Conservation (phyloP, 2,113 vertebrate species). For the Psephotus haematonotus region DNA sequence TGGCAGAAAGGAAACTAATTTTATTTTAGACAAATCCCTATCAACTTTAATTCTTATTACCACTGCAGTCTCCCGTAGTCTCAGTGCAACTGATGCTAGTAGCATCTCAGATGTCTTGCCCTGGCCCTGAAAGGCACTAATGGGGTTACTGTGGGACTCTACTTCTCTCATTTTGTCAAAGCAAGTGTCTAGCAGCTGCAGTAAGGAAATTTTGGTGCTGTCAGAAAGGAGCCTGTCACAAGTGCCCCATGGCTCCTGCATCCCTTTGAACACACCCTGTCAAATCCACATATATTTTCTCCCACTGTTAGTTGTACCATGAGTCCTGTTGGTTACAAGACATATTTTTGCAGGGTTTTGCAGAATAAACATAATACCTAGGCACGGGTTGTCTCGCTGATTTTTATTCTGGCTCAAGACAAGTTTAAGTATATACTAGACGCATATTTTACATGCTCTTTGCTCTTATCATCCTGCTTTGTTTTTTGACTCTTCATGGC, state of each 20-base stretch:
- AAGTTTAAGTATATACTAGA: not conserved
- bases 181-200: not conserved
- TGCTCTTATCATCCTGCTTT: not conserved
- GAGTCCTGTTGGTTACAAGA: not conserved
- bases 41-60: not conserved
- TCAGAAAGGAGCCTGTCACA: not conserved
- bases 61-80: not conserved
- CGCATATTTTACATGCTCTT: not conserved
- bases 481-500: not conserved
- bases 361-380: not conserved
- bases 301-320: not conserved
- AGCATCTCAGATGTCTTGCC: not conserved
- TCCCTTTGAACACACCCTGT: not conserved
- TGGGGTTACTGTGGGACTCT: not conserved
- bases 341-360: not conserved
- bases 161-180: not conserved
- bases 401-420: not conserved
- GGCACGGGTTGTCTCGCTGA: not conserved
- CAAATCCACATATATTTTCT: not conserved
- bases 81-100: not conserved
- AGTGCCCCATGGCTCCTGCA: accelerated
- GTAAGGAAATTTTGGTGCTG: not conserved
- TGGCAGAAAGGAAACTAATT: not conserved
- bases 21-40: not conserved
- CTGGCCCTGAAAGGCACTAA: not conserved